These are phyloP conservation scores for Seriola dumerili DNA, from an alignment of 2,113 vertebrate species.

Conservation along the genomic window DNA sequence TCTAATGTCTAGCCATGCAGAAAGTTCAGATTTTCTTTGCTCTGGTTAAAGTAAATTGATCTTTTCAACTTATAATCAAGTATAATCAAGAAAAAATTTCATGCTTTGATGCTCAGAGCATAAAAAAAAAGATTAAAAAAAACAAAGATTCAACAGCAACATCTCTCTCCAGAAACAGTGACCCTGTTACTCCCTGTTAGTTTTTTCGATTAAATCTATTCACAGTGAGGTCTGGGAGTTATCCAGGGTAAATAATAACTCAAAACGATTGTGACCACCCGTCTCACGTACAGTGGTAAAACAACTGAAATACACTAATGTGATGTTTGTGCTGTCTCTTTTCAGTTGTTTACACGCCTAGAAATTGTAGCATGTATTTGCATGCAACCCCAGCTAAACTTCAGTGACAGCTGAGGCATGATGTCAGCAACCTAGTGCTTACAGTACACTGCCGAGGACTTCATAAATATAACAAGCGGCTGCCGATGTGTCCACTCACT, in stretches of 20 bases:
- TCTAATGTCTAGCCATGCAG: neutral
- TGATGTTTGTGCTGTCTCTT: neutral
- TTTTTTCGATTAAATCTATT: neutral
- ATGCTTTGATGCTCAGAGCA: neutral
- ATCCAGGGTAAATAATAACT: neutral
- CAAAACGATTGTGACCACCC: neutral
- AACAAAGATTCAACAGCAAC: neutral
- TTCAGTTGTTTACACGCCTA: neutral
- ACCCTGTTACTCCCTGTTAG: neutral
- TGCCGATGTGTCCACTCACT: neutral
- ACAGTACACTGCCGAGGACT: neutral
- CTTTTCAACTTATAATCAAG: neutral
- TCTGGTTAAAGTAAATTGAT: neutral
- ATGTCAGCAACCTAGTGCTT: neutral
- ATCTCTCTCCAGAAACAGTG: slow-evolving; percentile 8
- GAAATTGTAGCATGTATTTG: neutral
- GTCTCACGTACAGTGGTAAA: neutral
- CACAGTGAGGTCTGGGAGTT: neutral
- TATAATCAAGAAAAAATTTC: neutral
- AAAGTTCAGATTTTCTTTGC: neutral
- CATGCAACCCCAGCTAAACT: neutral
- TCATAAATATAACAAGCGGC: neutral
- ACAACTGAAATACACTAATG: neutral
- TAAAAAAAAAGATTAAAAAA: neutral
- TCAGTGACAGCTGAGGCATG: neutral